Percentiles rank a stretch among this genome's conserved stretches.
phyloP scores from a whole-genome alignment of 2,113 vertebrate genomes.

The Platysternon megacephalum region DNA sequence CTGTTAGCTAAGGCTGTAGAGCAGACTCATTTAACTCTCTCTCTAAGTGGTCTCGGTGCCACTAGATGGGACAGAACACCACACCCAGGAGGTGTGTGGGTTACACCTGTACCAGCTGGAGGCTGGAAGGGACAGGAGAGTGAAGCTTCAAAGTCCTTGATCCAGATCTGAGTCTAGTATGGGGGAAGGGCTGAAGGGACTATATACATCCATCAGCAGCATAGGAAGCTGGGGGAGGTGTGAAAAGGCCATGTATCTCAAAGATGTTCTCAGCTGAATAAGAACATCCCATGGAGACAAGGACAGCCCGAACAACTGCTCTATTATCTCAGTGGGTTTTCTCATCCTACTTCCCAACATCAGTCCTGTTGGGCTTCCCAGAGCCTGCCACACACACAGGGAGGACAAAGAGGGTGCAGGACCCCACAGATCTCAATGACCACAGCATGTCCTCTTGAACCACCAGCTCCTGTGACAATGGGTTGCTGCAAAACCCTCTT shows the following conservation, averaged over 20 bases:
- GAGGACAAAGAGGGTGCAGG: neutral
- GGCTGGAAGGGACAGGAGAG: neutral
- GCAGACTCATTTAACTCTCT: too few relatives aligned
- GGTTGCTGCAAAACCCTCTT: neutral
- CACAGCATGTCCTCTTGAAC: neutral
- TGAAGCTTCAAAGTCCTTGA: neutral
- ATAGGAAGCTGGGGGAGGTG: neutral
- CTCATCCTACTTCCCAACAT: neutral
- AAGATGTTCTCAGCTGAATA: neutral
- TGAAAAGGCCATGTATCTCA: neutral
- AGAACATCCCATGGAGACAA: neutral
- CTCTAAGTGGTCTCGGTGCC: too few relatives aligned
- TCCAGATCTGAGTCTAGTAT: neutral
- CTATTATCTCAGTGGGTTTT: neutral
- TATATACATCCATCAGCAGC: neutral
- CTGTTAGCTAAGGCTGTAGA: too few relatives aligned
- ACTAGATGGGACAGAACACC: too few relatives aligned
- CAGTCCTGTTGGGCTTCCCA: neutral
- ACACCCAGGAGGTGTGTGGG: too few relatives aligned
- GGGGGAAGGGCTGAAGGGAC: neutral
- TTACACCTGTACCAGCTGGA: neutral
- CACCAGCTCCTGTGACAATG: neutral
- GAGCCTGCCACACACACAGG: neutral
- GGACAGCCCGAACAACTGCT: neutral
- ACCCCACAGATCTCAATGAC: neutral